Base-by-base conservation (phyloP, 2,113 vertebrate species). In the Actenoides hombroni region DNA sequence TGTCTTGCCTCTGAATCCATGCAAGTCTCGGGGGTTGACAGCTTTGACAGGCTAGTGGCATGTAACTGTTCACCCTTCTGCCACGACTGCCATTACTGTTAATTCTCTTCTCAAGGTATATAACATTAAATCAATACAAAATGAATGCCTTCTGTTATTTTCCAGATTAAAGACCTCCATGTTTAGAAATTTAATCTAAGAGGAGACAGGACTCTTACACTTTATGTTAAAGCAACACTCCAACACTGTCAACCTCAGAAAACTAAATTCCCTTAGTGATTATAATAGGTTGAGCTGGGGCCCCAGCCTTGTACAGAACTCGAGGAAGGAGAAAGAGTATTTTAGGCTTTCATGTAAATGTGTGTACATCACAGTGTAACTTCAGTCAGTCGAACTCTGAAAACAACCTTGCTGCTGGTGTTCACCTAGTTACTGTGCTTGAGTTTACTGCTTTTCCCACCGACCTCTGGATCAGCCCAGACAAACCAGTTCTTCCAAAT, bases 241-340 rank as follows among this genome's bases (percentile, higher is more conserved):
- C 24, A 63, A 10, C 13, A 10, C 29, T 5, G 1, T 83, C 37
- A 90, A 2, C 19, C 15, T 88, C 53, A 35, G 68, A 86, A 76
- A 51, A 33, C 35, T 8, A 10, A 67, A 48, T 83, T 73, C 10
- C 16, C 24, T 69, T n/a, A 21, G 10, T 48, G 28, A 26, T 73
- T 18, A 56, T 15, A 54, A 57, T 11, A 84, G 78, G 40, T 29
- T 76, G 76, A 49, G 64, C 26, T 16, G 48, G 68, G 37, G 31
- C 12, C 29, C 11, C 39, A 76, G 60, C 37, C 42, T 20, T 0
- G 0, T 5, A 17, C 25, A 31, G 44, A 48, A 26, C 51, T 57
- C 49, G 19, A 64, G 28, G 39, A 75, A 90, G 46, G 46, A 84
- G 35, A 57, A 51, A 11, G 17, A 26, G 5, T 57, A 8, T 84